phyloP scores from a whole-genome alignment of 2,888 invertebrate species.

The Hemithea aestivaria region DNA sequence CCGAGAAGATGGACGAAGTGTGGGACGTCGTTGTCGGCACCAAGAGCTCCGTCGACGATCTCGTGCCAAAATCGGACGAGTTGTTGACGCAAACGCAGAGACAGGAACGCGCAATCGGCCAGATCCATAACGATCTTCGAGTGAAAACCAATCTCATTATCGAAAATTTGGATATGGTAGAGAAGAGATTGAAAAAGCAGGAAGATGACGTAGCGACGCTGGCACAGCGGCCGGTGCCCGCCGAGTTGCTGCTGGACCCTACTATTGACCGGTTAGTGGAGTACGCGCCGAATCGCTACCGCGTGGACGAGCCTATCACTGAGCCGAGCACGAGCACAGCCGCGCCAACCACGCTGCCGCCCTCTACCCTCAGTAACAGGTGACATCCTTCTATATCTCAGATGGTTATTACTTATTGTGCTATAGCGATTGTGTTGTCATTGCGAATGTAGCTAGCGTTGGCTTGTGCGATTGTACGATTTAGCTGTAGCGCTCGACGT shows the following conservation, averaged over 20 bases:
- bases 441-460: conserved; percentile 32
- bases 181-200: conserved; percentile 89
- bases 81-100: conserved; percentile 90
- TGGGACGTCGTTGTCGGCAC: conserved; percentile 95
- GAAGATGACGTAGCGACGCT: conserved; percentile 89
- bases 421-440: conserved; percentile 37
- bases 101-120: conserved; percentile 91
- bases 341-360: conserved; percentile 50
- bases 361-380: conserved; percentile 58
- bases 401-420: conserved; percentile 15
- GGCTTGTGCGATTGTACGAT: conserved; percentile 33
- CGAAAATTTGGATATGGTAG: conserved; percentile 91
- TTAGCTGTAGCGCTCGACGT: conserved; percentile 16
- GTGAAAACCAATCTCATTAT: conserved; percentile 92
- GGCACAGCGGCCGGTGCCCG: conserved; percentile 85
- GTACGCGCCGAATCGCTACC: conserved; percentile 85
- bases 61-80: conserved; percentile 92
- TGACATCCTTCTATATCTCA: conserved; percentile 55
- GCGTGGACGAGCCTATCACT: conserved; percentile 59
- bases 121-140: conserved; percentile 89
- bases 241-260: conserved; percentile 85
- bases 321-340: conserved; percentile 63
- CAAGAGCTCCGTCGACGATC: conserved; percentile 91
- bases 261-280: conserved; percentile 89
- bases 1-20: conserved; percentile 94